Base-by-base conservation (phyloP, 1,140 invertebrate genomes). In the Orius laevigatus region DNA sequence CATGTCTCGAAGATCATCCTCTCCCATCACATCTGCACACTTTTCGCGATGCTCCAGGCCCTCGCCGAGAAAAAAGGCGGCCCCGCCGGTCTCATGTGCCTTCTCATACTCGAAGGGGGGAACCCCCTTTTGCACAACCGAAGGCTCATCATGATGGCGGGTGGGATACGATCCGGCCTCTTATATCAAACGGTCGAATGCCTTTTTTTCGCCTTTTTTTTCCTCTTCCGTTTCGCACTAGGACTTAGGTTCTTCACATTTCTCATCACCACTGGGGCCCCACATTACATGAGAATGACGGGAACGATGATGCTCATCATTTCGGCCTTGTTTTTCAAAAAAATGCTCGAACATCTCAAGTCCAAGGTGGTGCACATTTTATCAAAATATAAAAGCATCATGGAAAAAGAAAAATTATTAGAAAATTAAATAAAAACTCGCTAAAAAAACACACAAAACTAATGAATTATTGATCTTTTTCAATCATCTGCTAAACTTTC, bases 361-460 rank as follows among this genome's bases (percentile, higher is more conserved):
- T 25, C 25, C 25, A 25, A 25, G 25, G 3, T 25, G 25, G 25
- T 25, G 3, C 25, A 25, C 8, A 25, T 25, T 25, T 8, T 4
- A 25, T 8, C 25, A 25, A 25, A 25, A 25, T n/a, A n/a, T n/a
- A n/a, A n/a, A n/a, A n/a, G n/a, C n/a, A n/a, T n/a, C n/a, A n/a
- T n/a, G n/a, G n/a, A n/a, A n/a, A n/a, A n/a, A n/a, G n/a, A n/a
- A n/a, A n/a, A n/a, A n/a, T n/a, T n/a, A n/a, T n/a, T n/a, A n/a
- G n/a, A 25, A 25, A 25, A 25, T 25, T 4, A 25, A 25, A 25
- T 25, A 54, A 34, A 40, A 36, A 25, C n/a, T 25, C 3, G 8
- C 25, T 25, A 25, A 25, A 39, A 16, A 51, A 46, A 51, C 59
- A 60, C 12, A 60, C 40, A 18, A 45, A 34, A 35, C 50, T 36